Evolutionary conservation across 2,113 vertebrate species (phyloP).

Genomic region (Coturnix japonica): DNA sequence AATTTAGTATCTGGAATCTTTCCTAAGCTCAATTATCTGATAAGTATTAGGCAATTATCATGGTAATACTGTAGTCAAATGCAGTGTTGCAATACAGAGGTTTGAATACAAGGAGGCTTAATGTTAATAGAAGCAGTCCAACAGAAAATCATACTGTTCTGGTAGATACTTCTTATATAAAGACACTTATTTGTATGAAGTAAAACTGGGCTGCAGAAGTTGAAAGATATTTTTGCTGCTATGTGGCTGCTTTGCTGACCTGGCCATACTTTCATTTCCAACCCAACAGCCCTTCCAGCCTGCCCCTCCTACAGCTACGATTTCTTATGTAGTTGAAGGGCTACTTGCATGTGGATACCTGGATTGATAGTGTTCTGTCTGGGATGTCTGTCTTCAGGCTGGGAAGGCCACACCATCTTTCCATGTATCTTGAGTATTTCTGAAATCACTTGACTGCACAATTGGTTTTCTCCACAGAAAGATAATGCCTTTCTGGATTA

Average conservation of each 20-base stretch:
- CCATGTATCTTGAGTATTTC: neutral
- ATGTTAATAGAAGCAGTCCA: neutral
- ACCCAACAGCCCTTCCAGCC: neutral
- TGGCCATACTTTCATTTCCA: neutral
- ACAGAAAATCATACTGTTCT: neutral
- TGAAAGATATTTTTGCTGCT: neutral
- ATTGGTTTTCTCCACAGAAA: neutral
- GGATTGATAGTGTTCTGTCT: neutral
- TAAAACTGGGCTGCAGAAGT: neutral
- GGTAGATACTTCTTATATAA: neutral
- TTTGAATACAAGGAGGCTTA: neutral
- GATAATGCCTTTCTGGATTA: neutral
- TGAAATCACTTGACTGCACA: neutral
- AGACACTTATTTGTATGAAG: neutral
- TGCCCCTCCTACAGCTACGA: neutral
- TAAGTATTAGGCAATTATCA: neutral
- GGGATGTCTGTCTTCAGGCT: neutral
- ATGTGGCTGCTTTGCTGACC: neutral
- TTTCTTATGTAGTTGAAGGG: neutral
- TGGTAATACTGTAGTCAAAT: neutral
- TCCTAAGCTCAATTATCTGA: neutral
- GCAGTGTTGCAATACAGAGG: neutral
- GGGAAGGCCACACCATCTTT: neutral
- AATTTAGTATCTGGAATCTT: neutral
- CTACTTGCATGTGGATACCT: neutral